Evolutionary conservation across 1,140 invertebrate genomes (phyloP), one percentile per base, ranked within the genome.

Genomic region (Copidosoma floridanum): DNA sequence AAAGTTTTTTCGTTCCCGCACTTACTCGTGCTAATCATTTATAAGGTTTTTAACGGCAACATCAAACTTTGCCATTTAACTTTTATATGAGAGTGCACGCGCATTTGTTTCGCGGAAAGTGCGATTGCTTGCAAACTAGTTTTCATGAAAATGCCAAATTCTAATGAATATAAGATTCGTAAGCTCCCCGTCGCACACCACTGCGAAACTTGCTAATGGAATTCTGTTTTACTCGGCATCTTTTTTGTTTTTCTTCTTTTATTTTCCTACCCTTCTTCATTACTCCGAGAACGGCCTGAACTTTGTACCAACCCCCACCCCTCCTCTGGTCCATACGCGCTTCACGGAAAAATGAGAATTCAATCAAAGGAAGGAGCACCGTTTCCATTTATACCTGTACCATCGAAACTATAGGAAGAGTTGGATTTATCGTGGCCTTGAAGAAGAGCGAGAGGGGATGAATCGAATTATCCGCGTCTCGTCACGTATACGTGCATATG

Each of bases 151-250:
- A 62, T 62, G 60, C 60, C 47, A 56, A 56, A 62, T 62, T 57
- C 53, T 62, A 62, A 62, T 62, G 60, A 62, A 62, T 62, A 62
- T 62, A 62, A 62, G 60, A 62, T 62, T 62, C 47, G 47, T 56
- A 62, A 62, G 60, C 53, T 56, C 60, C 60, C 53, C 26, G 20
- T 56, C 52, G 53, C 24, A 27, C 40, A 32, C 29, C 29, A 32
- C 29, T 32, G 20, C 46, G 8, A 57, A 62, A 56, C 53, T 62
- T 56, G 23, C 27, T 57, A 62, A 62, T 62, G 47, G 60, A 62
- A 62, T 62, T 62, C 53, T 52, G 53, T 56, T 56, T 61, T 50
- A 54, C 44, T 55, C 16, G 11, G 10, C 38, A 5, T 41, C n/a
- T 41, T 41, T n/a, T n/a, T n/a, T n/a, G n/a, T n/a, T n/a, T n/a